Conservation (phyloP, 2,113 vertebrate species). For the Nerophis ophidion region DNA sequence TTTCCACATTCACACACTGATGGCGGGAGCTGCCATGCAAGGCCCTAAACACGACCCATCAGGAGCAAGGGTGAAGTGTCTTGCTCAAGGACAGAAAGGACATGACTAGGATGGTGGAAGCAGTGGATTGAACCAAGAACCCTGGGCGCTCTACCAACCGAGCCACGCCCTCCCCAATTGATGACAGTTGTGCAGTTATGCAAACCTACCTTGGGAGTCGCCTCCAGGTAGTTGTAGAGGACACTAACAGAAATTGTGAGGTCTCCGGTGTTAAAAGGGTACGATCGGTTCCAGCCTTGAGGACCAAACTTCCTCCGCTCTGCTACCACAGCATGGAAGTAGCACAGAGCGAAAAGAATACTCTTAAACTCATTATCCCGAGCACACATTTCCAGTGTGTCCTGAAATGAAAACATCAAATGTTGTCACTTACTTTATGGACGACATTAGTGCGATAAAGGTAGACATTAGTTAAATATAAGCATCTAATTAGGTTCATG, state of each 20-base stretch:
- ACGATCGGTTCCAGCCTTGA: conserved; percentile 90
- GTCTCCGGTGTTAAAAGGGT: conserved; percentile 90
- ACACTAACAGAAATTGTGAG: conserved; percentile 90
- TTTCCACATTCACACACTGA: background rate
- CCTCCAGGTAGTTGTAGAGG: conserved; percentile 90
- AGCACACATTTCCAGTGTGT: conserved; percentile 88
- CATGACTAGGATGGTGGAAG: no score
- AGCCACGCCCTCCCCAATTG: no score
- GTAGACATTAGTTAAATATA: conserved; percentile 8
- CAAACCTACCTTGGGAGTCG: conserved; percentile 79
- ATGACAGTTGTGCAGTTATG: no score
- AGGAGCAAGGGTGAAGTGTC: no score
- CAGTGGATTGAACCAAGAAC: no score
- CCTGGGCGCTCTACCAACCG: no score
- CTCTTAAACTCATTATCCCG: conserved; percentile 89
- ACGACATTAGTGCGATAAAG: conserved; percentile 3
- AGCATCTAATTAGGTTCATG: no score
- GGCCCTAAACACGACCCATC: no score
- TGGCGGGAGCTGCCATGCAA: no score
- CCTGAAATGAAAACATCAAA: conserved; percentile 59
- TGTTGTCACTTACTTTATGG: background rate
- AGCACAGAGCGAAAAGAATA: conserved; percentile 90
- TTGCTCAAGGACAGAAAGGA: no score
- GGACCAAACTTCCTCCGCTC: conserved; percentile 90
- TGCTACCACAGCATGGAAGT: conserved; percentile 90